A percentile compares a stretch with the other conserved stretches of the same genome.
These are phyloP conservation scores for Cliona cf. orientalis DNA, from an alignment of 37 sponge, comb jelly and placozoan genomes.

Conservation along the genomic window DNA sequence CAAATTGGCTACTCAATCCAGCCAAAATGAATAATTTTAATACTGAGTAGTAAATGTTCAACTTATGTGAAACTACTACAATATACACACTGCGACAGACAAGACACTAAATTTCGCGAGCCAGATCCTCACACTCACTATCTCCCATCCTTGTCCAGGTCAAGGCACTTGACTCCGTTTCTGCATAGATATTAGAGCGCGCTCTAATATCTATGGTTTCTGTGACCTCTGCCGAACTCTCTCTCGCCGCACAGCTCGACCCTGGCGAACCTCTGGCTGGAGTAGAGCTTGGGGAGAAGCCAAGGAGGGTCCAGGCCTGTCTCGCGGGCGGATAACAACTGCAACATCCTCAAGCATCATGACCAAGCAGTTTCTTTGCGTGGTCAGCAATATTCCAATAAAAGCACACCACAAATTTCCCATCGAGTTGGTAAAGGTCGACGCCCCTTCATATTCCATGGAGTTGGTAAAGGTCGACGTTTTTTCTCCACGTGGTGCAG, in stretches of 20 bases:
- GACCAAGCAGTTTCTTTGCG: too few species aligned
- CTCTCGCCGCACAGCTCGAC: slow-evolving; percentile 46
- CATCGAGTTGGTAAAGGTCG: too few species aligned
- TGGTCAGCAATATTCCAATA: too few species aligned
- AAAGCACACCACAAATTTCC: neutral
- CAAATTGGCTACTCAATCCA: too few species aligned
- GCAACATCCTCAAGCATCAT: slow-evolving; percentile 27
- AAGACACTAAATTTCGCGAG: neutral
- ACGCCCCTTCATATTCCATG: too few species aligned
- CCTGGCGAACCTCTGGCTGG: slow-evolving; percentile 23
- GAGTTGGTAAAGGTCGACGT: too few species aligned
- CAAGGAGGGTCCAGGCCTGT: slow-evolving; percentile 56
- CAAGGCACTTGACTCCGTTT: slow-evolving; percentile 41
- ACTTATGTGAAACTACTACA: neutral
- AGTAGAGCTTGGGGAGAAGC: slow-evolving; percentile 47
- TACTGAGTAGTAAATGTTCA: too few species aligned
- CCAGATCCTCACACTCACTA: slow-evolving; percentile 38
- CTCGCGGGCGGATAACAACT: slow-evolving; percentile 39
- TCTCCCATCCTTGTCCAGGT: slow-evolving; percentile 56
- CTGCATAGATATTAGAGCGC: too few species aligned
- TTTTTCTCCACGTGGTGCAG: slow-evolving; percentile 36
- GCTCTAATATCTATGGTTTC: too few species aligned
- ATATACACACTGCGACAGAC: neutral
- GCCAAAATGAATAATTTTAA: too few species aligned
- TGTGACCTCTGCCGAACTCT: slow-evolving; percentile 39